Conservation (phyloP, 2,113 vertebrate species). For the Pituophis catenifer region DNA sequence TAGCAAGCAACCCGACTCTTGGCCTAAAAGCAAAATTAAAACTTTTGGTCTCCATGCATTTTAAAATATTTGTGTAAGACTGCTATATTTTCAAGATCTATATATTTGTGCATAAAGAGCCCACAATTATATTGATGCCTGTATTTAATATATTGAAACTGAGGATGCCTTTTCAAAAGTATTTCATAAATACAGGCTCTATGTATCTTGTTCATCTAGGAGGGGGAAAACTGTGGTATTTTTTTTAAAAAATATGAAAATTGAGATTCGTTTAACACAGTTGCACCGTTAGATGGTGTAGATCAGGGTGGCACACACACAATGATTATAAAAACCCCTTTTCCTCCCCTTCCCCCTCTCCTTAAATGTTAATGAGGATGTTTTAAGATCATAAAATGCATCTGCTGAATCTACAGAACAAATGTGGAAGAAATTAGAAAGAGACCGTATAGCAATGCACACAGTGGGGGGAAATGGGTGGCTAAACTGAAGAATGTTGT, state of each 20-base stretch:
- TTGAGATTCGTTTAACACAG: background rate
- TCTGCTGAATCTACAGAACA: background rate
- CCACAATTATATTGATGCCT: background rate
- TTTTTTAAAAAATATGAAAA: background rate
- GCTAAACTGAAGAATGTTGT: background rate
- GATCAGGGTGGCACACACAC: background rate
- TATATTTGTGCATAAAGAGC: background rate
- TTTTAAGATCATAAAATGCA: background rate
- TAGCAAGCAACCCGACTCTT: background rate
- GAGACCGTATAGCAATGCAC: background rate
- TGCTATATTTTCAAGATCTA: background rate
- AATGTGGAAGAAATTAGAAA: conserved; percentile 2
- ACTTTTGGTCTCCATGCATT: background rate
- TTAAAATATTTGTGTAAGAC: background rate
- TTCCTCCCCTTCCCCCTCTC: background rate
- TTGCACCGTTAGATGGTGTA: background rate
- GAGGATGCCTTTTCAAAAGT: background rate
- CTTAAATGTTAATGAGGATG: background rate
- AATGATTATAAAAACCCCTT: background rate
- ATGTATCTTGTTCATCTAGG: background rate
- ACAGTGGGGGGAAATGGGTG: background rate
- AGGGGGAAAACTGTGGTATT: background rate
- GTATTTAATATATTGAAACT: background rate
- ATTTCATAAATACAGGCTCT: background rate
- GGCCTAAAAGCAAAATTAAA: background rate